Conservation (phyloP, 2,113 vertebrate genomes). For the Erythrocercus mccallii region DNA sequence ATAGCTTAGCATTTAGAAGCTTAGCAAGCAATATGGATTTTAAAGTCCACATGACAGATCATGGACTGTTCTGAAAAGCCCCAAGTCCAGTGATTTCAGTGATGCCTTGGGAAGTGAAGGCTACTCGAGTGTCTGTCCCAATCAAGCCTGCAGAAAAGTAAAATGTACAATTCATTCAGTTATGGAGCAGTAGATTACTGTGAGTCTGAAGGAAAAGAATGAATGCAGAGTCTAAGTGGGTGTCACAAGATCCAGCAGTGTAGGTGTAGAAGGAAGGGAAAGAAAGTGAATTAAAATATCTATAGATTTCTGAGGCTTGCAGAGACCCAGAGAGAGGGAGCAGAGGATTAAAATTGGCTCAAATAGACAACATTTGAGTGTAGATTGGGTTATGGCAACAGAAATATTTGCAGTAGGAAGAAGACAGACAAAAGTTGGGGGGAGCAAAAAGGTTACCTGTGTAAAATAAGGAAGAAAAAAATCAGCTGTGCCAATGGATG, state of each 20-base stretch:
- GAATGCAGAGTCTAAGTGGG: not conserved
- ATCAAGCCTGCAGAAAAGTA: not conserved
- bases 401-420: not conserved
- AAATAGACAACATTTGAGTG: not conserved
- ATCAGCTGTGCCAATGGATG: not conserved
- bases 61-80: not conserved
- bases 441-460: accelerated
- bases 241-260: not conserved
- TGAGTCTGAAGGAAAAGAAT: not conserved
- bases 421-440: not conserved
- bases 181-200: not conserved
- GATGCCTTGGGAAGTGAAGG: not conserved
- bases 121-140: not conserved
- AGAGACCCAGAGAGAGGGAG: not conserved
- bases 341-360: not conserved
- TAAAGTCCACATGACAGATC: conserved; percentile 9
- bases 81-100: not conserved
- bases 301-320: not conserved
- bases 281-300: not conserved
- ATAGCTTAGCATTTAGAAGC: conserved; percentile 2
- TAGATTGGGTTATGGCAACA: not conserved
- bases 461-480: not conserved
- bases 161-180: not conserved
- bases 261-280: not conserved
- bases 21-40: conserved; percentile 30